Conservation (phyloP, 1,140 invertebrate genomes). For the Zophobas morio region DNA sequence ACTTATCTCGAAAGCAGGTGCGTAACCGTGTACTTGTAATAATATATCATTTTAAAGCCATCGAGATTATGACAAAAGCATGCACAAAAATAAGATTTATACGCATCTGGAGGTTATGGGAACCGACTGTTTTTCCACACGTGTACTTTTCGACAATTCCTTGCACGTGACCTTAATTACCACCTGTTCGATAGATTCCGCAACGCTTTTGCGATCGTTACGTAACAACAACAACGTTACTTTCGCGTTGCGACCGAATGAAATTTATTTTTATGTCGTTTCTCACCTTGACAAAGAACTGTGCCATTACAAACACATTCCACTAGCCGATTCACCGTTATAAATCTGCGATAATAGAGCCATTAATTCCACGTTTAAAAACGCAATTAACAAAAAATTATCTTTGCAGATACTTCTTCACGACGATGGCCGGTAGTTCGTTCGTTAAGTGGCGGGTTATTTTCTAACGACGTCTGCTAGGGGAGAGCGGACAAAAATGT, state of each 20-base stretch:
- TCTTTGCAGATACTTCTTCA: too few species aligned
- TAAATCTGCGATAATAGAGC: slow-evolving; percentile 28
- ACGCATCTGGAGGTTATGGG: slow-evolving; percentile 15
- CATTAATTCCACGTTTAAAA: slow-evolving; percentile 28
- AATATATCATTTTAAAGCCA: slow-evolving; percentile 22
- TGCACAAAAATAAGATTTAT: slow-evolving; percentile 11
- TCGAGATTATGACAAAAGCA: slow-evolving; percentile 2
- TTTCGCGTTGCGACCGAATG: slow-evolving; percentile 22
- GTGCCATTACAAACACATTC: slow-evolving; percentile 40
- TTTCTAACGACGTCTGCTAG: too few species aligned
- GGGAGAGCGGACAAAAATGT: too few species aligned
- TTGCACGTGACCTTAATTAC: slow-evolving; percentile 15
- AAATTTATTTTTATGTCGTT: slow-evolving; percentile 35
- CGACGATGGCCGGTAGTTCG: too few species aligned
- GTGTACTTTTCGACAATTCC: neutral
- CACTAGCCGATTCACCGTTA: slow-evolving; percentile 30
- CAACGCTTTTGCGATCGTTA: neutral
- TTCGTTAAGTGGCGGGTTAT: too few species aligned
- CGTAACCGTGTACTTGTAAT: slow-evolving; percentile 18
- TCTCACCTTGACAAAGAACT: slow-evolving; percentile 40
- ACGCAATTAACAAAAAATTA: slow-evolving; percentile 25
- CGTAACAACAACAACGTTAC: slow-evolving; percentile 4
- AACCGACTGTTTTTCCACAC: neutral
- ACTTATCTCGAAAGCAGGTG: slow-evolving; percentile 14
- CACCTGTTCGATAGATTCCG: slow-evolving; percentile 27